Conservation (phyloP, 2,797 vertebrate species). For the Sorex maritimensis region DNA sequence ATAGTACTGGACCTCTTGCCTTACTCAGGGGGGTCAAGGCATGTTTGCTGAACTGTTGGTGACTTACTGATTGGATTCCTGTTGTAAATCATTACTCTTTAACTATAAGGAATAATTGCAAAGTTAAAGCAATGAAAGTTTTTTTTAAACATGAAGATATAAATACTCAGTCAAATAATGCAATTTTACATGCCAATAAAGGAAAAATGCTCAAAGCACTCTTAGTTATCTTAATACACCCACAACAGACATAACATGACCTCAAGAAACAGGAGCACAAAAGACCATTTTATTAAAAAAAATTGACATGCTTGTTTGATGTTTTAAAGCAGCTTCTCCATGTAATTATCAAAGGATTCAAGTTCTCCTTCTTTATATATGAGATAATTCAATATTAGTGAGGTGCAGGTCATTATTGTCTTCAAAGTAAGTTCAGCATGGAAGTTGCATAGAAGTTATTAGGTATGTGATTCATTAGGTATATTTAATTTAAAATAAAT, state of each 20-base stretch:
- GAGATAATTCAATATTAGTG: slow-evolving; percentile 55
- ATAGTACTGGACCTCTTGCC: slow-evolving; percentile 55
- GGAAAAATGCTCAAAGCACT: slow-evolving; percentile 67
- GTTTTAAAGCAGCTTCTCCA: slow-evolving; percentile 57
- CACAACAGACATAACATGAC: neutral
- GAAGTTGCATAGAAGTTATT: slow-evolving; percentile 38
- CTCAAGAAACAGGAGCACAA: slow-evolving; percentile 12
- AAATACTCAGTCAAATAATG: slow-evolving; percentile 61
- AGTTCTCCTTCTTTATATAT: slow-evolving; percentile 40
- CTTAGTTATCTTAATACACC: slow-evolving; percentile 62
- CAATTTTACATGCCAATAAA: slow-evolving; percentile 67
- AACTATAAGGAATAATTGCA: slow-evolving; percentile 86
- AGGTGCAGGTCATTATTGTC: slow-evolving; percentile 13
- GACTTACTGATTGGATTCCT: slow-evolving; percentile 86
- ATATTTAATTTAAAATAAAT: slow-evolving; percentile 8
- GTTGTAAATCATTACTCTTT: slow-evolving; percentile 86
- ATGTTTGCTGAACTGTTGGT: slow-evolving; percentile 70
- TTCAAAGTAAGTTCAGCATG: neutral
- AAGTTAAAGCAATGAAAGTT: slow-evolving; percentile 84
- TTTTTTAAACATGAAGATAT: slow-evolving; percentile 73
- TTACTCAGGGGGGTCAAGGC: slow-evolving; percentile 59
- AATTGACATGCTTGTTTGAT: neutral
- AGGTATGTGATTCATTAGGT: slow-evolving; percentile 34
- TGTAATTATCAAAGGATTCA: neutral
- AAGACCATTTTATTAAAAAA: slow-evolving; percentile 66